Evolutionary conservation across 2,113 vertebrate genomes (phyloP).

Genomic region (Greenwoodochromis staneri): DNA sequence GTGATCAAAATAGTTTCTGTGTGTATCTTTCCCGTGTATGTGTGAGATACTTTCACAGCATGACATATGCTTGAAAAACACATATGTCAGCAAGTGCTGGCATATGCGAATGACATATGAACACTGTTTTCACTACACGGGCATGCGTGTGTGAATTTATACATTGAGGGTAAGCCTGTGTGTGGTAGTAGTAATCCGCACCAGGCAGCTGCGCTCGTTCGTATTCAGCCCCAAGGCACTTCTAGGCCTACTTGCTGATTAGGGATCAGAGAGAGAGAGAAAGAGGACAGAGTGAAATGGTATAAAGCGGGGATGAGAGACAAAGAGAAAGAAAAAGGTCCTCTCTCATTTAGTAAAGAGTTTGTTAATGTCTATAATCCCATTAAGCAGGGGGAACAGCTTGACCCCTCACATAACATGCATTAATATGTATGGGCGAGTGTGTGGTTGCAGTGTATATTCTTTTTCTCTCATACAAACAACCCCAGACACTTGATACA

Average conservation of each 20-base stretch:
- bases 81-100: slow-evolving; percentile 20
- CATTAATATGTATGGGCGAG: slow-evolving; percentile 33
- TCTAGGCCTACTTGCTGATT: slow-evolving; percentile 46
- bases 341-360: slow-evolving; percentile 52
- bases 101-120: slow-evolving; percentile 25
- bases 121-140: neutral
- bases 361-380: slow-evolving; percentile 66
- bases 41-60: slow-evolving; percentile 1
- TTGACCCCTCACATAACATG: slow-evolving; percentile 31
- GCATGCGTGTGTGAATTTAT: slow-evolving; percentile 18
- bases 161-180: neutral
- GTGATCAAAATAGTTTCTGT: neutral
- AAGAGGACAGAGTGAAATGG: neutral
- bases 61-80: slow-evolving; percentile 24
- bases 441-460: neutral
- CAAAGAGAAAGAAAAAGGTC: slow-evolving; percentile 31
- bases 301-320: neutral
- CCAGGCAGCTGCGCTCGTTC: slow-evolving; percentile 54
- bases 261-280: slow-evolving; percentile 43
- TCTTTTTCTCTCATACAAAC: neutral
- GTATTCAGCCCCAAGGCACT: slow-evolving; percentile 54
- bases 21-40: neutral
- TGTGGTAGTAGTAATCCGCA: slow-evolving; percentile 40
- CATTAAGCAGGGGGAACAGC: slow-evolving; percentile 49
- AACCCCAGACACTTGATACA: neutral